Evolutionary conservation across 2,888 invertebrate genomes (phyloP), one percentile per base, ranked within the genome.

Genomic region (Philaethria dido): DNA sequence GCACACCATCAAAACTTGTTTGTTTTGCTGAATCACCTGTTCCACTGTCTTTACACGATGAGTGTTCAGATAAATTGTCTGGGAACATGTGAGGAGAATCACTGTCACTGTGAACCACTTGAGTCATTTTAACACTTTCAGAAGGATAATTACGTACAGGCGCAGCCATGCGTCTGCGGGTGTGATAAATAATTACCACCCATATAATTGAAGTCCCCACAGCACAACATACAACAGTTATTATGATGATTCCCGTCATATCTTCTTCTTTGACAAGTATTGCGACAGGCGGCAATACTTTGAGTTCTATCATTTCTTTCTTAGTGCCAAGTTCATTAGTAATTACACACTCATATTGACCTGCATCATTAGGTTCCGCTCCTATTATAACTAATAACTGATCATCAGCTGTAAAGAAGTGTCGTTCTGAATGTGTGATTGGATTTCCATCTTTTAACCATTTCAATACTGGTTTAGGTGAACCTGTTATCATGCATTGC

Each of bases 201-300:
- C 98, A 98, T 62, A 98, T 95, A 16, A 97, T 94, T 0, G 98
- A 97, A 8, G 98, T 98, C n/a, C 96, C 95, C 16, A 98, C 97
- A 62, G 98, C 96, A 88, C 98, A 97, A 85, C 97, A 97, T 47
- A 98, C 97, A 0, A 97, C 96, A 3, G 97, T 97, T 75, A 98
- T 97, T 79, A 98, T 95, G 74, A 98, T 96, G 72, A 98, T 96
- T 63, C 98, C 97, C 68, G 97, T 94, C 89, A 97, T 96, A 75
- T 97, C 96, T 78, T 96, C 95, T 79, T 96, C 95, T 78, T 93
- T 91, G 0, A 94, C 93, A 84, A 93, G 92, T 69, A 93, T 93
- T 48, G 89, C 87, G 25, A 90, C 87, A 62, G 89, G 89, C 74
- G 96, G 95, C 75, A 96, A 93, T 20, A 97, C 96, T 60, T 94